These are phyloP conservation scores for Leptinotarsa tumamoca DNA, from an alignment of 2,888 invertebrate genomes.

Conservation along the genomic window DNA sequence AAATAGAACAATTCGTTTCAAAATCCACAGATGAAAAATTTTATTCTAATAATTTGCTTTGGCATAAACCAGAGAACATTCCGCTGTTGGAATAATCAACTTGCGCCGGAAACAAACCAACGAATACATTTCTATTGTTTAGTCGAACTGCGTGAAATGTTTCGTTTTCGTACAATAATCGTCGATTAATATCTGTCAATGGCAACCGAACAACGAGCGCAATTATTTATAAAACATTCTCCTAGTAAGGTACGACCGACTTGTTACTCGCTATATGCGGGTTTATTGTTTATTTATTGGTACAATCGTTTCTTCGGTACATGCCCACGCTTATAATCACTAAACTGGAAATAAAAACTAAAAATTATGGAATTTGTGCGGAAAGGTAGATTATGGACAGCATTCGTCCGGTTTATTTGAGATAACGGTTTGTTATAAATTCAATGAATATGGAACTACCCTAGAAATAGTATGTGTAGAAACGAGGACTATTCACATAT, in stretches of 20 bases:
- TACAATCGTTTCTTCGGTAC: conserved; percentile 40
- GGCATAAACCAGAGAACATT: not conserved
- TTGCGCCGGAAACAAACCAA: conserved; percentile 29
- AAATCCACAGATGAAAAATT: not conserved
- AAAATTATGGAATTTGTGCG: conserved; percentile 27
- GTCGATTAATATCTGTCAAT: conserved; percentile 43
- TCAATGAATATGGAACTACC: no score
- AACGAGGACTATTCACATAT: no score
- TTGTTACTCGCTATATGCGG: conserved; percentile 43
- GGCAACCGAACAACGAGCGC: conserved; percentile 31
- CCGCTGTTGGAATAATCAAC: not conserved
- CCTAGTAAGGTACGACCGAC: conserved; percentile 38
- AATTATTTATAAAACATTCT: conserved; percentile 40
- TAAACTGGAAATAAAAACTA: conserved; percentile 39
- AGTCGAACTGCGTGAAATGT: conserved; percentile 25
- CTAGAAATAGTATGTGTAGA: no score
- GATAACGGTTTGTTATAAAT: not conserved
- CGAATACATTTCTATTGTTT: conserved; percentile 33
- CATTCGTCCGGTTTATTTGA: not conserved
- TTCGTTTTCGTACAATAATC: conserved; percentile 33
- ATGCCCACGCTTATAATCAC: conserved; percentile 39
- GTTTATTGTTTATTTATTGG: conserved; percentile 50
- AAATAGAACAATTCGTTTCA: not conserved
- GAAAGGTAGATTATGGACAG: not conserved
- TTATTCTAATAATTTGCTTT: not conserved